A percentile compares a stretch with the other conserved stretches of the same genome.
Evolutionary conservation across 30 jellyfish, hydroid and myxozoan species (phyloP).

Genomic region (Phacellophora camtschatica): DNA sequence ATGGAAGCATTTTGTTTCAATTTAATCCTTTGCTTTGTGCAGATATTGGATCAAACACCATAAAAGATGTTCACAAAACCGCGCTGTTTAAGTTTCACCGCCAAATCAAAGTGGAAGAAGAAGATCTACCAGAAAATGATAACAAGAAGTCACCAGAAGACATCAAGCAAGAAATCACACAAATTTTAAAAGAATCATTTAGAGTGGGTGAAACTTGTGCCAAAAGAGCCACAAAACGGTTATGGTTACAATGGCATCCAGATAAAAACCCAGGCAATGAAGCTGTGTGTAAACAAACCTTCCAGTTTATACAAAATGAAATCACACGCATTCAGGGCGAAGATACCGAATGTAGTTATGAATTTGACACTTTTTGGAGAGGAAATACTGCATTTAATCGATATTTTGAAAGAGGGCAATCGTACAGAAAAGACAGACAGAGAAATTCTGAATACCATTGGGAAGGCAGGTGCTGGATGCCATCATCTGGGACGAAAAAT

Average conservation of each 20-base stretch:
- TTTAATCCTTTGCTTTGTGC: no score
- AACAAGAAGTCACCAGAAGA: conserved; percentile 12
- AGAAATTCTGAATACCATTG: background rate
- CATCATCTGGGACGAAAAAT: conserved; percentile 40
- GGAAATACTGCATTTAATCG: background rate
- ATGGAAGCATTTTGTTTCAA: no score
- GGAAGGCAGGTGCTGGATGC: conserved; percentile 8
- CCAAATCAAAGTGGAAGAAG: background rate
- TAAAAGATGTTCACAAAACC: no score
- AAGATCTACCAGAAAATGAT: background rate
- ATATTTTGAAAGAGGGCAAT: background rate
- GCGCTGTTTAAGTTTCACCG: conserved; percentile 29
- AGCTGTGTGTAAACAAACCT: conserved; percentile 58
- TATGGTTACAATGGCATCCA: conserved; percentile 83
- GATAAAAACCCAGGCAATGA: conserved; percentile 63
- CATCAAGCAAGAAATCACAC: conserved; percentile 14
- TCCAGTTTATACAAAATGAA: conserved; percentile 44
- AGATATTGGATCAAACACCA: no score
- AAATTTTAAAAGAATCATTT: conserved; percentile 23
- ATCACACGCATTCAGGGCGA: conserved; percentile 19
- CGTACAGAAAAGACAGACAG: background rate
- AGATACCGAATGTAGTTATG: background rate
- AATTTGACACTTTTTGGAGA: no score
- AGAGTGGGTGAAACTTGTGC: background rate
- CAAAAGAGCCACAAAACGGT: conserved; percentile 46